A percentile compares a stretch with the other conserved stretches of the same genome.
Conservation (phyloP, 1,140 invertebrate species). For the Lepidotrigona ventralis region DNA sequence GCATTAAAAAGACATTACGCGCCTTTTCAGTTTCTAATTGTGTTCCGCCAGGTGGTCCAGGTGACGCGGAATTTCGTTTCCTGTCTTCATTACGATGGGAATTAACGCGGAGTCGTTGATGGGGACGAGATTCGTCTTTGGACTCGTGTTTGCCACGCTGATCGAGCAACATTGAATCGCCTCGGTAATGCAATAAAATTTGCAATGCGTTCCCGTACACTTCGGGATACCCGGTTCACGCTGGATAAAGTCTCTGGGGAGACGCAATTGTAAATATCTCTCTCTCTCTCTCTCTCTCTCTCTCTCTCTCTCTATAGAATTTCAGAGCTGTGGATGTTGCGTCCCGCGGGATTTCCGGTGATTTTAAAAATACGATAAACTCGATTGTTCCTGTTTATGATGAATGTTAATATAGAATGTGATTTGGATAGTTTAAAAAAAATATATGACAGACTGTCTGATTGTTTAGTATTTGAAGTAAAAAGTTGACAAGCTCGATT, state of each 20-base stretch:
- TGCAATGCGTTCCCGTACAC: slow-evolving; percentile 6
- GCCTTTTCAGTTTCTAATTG: slow-evolving; percentile 16
- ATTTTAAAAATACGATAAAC: not conserved
- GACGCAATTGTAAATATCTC: not conserved
- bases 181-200: slow-evolving; percentile 10
- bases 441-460: not conserved
- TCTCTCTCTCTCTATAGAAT: not conserved
- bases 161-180: slow-evolving; percentile 4
- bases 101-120: not conserved
- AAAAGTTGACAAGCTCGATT: not conserved
- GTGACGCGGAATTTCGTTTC: not conserved
- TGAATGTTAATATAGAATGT: not conserved
- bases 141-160: not conserved
- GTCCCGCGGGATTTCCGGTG: no score
- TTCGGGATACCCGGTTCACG: not conserved
- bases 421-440: not conserved
- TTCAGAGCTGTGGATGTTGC: not conserved
- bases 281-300: no score
- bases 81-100: slow-evolving; percentile 3
- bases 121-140: not conserved
- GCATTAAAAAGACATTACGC: slow-evolving; percentile 28
- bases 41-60: not conserved
- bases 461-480: not conserved
- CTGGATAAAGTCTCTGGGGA: not conserved
- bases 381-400: not conserved